These are phyloP conservation scores for Choristoneura fumiferana DNA, from an alignment of 1,140 invertebrate genomes.

Conservation along the genomic window DNA sequence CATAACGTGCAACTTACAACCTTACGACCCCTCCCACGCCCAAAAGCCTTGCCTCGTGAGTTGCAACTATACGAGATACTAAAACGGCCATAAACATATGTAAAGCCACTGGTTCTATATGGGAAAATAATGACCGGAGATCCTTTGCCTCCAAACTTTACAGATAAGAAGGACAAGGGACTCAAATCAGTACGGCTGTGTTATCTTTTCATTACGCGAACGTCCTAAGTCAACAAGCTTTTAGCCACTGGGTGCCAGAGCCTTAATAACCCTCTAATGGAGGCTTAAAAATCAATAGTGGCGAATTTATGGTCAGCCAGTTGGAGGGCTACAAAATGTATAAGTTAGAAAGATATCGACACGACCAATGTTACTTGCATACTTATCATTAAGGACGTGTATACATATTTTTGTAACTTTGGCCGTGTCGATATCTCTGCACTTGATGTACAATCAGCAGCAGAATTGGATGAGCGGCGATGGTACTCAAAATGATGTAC, in stretches of 20 bases:
- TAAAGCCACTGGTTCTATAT: conserved; percentile 1
- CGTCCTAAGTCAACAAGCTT: conserved; percentile 30
- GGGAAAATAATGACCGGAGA: conserved; percentile 1
- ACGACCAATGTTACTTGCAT: too few relatives aligned
- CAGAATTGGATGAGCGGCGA: too few relatives aligned
- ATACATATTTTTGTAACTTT: too few relatives aligned
- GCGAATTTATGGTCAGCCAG: conserved; percentile 14
- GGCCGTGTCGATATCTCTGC: too few relatives aligned
- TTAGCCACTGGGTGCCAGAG: neutral
- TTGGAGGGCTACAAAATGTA: too few relatives aligned
- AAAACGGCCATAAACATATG: neutral
- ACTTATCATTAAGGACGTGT: too few relatives aligned
- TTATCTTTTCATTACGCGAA: conserved; percentile 34
- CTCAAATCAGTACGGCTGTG: conserved; percentile 17
- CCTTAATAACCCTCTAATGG: conserved; percentile 4
- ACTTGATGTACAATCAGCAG: too few relatives aligned
- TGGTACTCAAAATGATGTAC: too few relatives aligned
- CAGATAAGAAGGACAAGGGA: conserved; percentile 13
- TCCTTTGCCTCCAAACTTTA: conserved; percentile 1
- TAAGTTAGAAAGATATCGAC: too few relatives aligned
- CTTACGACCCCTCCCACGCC: too few relatives aligned
- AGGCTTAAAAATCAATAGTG: conserved; percentile 14
- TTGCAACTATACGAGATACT: neutral
- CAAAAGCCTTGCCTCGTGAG: too few relatives aligned
- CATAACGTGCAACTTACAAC: too few relatives aligned